Conservation (phyloP, 92 coral and sea anemone species). For the Bergia sp. region DNA sequence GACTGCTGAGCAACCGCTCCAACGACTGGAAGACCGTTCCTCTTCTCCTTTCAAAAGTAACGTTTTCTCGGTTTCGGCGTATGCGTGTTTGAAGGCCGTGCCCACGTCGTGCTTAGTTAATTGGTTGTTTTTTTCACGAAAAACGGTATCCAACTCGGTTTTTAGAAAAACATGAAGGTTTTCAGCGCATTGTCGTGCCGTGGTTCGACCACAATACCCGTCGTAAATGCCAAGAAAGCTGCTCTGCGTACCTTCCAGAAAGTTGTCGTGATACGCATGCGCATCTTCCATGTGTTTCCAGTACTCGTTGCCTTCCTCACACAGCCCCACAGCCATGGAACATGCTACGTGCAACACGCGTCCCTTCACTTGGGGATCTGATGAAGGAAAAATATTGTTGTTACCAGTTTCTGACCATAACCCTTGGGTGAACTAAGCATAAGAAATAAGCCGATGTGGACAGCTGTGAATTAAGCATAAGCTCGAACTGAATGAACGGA, state of each 20-base stretch:
- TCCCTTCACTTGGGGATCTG: slow-evolving; percentile 70
- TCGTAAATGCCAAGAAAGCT: slow-evolving; percentile 86
- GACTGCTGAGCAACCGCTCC: slow-evolving; percentile 99
- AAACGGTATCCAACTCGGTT: slow-evolving; percentile 60
- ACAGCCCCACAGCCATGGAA: slow-evolving; percentile 72
- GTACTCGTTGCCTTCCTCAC: slow-evolving; percentile 79
- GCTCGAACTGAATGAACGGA: too few relatives aligned
- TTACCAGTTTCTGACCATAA: neutral
- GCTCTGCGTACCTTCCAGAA: slow-evolving; percentile 62
- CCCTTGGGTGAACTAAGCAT: too few relatives aligned
- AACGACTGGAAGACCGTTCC: slow-evolving; percentile 77
- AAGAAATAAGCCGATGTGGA: too few relatives aligned
- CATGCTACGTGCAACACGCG: slow-evolving; percentile 62
- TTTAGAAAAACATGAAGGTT: slow-evolving; percentile 76
- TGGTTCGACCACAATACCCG: slow-evolving; percentile 85
- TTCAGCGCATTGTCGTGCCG: slow-evolving; percentile 81
- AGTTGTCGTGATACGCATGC: slow-evolving; percentile 71
- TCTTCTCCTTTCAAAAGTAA: slow-evolving; percentile 63
- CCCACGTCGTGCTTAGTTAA: slow-evolving; percentile 51
- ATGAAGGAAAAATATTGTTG: neutral
- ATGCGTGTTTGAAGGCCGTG: slow-evolving; percentile 77
- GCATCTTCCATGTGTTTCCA: slow-evolving; percentile 83
- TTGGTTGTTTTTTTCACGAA: slow-evolving; percentile 28
- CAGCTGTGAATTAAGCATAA: too few relatives aligned
- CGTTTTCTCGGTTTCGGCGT: slow-evolving; percentile 70